Percentiles rank a stretch among this genome's conserved stretches.
These are phyloP conservation scores for Athalia cordata DNA, from an alignment of 2,888 invertebrate species.

Conservation along the genomic window DNA sequence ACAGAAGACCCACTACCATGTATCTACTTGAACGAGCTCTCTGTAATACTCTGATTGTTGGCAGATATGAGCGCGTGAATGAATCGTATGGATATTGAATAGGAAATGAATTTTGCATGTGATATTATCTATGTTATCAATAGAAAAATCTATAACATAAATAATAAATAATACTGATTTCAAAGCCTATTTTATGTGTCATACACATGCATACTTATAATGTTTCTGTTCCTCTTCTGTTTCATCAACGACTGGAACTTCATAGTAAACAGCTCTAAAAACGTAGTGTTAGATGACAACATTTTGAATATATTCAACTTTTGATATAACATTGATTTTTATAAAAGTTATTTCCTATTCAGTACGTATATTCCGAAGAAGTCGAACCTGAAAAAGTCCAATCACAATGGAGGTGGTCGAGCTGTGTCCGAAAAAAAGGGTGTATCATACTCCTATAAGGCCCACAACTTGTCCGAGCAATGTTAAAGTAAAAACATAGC, in stretches of 20 bases:
- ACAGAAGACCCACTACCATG: background rate
- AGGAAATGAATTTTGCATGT: background rate
- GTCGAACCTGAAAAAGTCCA: background rate
- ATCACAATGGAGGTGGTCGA: constrained; percentile 62
- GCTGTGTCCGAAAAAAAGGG: constrained; percentile 49
- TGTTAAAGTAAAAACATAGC: constrained; percentile 49
- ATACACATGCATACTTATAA: background rate
- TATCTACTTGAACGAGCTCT: background rate
- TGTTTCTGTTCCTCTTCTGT: constrained; percentile 19
- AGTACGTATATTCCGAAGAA: background rate
- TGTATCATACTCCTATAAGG: constrained; percentile 41
- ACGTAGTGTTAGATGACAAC: constrained; percentile 6
- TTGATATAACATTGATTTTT: constrained; percentile 27
- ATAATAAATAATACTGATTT: background rate
- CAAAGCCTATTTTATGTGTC: background rate
- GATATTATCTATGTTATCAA: background rate
- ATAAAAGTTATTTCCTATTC: constrained; percentile 32
- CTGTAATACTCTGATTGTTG: background rate
- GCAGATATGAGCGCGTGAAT: background rate
- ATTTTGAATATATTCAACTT: constrained; percentile 27
- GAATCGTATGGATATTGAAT: constrained; percentile 2
- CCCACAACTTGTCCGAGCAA: constrained; percentile 52
- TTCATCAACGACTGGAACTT: constrained; percentile 16
- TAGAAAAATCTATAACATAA: background rate
- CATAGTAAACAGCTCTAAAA: constrained; percentile 16